Evolutionary conservation across 2,113 vertebrate genomes (phyloP).

Genomic region (Ailurus styani): DNA sequence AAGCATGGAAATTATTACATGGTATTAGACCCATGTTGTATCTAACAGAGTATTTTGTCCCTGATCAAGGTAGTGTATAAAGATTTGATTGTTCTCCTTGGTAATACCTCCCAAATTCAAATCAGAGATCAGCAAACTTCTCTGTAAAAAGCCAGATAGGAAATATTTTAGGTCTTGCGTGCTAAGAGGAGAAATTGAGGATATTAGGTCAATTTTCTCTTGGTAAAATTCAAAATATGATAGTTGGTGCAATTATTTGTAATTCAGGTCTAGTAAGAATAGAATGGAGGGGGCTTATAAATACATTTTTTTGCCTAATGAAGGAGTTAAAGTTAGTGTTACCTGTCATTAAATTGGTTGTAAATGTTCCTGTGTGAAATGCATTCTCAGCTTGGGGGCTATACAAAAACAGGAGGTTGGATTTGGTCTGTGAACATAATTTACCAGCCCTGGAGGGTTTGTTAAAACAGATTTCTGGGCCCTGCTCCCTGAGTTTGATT

Average conservation of each 20-base stretch:
- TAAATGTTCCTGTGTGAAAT: neutral
- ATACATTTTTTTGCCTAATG: constrained; percentile 3
- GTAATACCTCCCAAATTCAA: neutral
- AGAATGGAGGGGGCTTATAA: neutral
- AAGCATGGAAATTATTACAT: neutral
- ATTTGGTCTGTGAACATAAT: neutral
- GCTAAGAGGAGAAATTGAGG: neutral
- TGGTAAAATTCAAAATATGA: constrained; percentile 15
- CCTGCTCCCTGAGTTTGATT: neutral
- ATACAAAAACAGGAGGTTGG: neutral
- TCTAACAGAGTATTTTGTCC: neutral
- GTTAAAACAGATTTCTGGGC: neutral
- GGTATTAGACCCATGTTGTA: neutral
- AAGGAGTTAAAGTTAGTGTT: neutral
- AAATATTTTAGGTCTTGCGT: constrained; percentile 13
- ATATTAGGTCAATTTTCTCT: neutral
- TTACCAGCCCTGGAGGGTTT: neutral
- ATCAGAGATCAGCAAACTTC: neutral
- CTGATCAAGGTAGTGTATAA: neutral
- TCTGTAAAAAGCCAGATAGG: neutral
- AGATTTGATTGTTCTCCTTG: neutral
- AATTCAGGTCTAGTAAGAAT: constrained; percentile 5
- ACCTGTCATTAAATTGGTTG: neutral
- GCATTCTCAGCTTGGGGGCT: neutral
- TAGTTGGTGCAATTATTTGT: neutral